Evolutionary conservation across 2,113 vertebrate genomes (phyloP).

Genomic region (Promerops cafer): DNA sequence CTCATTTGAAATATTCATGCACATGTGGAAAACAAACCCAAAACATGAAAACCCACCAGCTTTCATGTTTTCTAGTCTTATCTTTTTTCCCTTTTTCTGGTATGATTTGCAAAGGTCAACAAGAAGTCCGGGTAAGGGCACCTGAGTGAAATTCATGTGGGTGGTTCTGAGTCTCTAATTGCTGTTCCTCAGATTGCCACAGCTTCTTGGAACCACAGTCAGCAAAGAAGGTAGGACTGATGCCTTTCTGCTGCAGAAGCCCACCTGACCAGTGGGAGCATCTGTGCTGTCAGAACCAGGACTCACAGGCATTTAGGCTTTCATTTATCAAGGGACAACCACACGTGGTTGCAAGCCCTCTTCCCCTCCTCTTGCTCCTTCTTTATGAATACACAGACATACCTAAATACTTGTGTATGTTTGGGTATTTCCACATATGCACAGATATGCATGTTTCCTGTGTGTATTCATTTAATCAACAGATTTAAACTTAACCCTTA

Average conservation of each 20-base stretch:
- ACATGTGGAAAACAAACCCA: neutral
- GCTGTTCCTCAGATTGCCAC: neutral
- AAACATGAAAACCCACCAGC: neutral
- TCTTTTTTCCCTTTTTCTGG: fast-evolving
- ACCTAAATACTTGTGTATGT: neutral
- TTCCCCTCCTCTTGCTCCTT: neutral
- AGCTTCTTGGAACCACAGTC: neutral
- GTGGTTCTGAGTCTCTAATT: neutral
- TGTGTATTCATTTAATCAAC: neutral
- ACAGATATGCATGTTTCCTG: neutral
- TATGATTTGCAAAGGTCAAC: neutral
- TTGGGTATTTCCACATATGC: neutral
- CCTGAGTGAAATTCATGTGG: neutral
- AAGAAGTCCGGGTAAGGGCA: neutral
- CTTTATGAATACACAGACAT: neutral
- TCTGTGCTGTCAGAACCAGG: neutral
- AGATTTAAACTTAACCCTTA: neutral
- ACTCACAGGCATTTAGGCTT: neutral
- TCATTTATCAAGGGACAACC: neutral
- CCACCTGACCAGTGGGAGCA: neutral
- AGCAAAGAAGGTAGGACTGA: neutral
- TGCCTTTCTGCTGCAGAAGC: neutral
- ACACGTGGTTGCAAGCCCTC: neutral
- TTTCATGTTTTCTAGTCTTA: neutral
- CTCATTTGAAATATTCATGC: neutral